These are phyloP conservation scores for Leucoraja ocellata DNA, from an alignment of 2,797 vertebrate genomes.

Conservation along the genomic window DNA sequence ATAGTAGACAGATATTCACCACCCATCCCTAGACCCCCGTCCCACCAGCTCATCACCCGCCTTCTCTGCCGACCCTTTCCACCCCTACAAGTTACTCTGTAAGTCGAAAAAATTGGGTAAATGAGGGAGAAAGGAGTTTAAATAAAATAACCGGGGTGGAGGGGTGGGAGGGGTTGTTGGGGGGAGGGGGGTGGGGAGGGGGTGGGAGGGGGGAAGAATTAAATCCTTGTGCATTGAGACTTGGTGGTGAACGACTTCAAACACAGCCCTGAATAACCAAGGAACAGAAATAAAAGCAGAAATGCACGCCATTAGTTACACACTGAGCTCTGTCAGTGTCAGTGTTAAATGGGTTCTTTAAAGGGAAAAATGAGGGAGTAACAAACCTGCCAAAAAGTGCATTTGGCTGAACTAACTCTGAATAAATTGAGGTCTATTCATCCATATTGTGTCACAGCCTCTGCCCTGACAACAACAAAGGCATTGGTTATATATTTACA, in stretches of 20 bases:
- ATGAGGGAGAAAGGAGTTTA: slow-evolving; percentile 58
- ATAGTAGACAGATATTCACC: slow-evolving; percentile 60
- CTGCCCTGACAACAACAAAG: neutral
- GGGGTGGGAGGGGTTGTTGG: neutral
- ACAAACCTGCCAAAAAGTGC: slow-evolving; percentile 16
- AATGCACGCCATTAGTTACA: slow-evolving; percentile 26
- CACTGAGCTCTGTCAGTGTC: slow-evolving; percentile 9
- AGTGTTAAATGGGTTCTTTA: slow-evolving; percentile 12
- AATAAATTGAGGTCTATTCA: slow-evolving; percentile 32
- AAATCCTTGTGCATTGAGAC: slow-evolving; percentile 47
- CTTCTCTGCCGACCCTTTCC: neutral
- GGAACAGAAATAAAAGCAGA: neutral
- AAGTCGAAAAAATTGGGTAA: slow-evolving; percentile 52
- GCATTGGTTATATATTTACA: slow-evolving; percentile 35
- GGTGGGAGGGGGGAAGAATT: too few species aligned
- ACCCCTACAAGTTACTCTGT: slow-evolving; percentile 46
- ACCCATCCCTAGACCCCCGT: neutral
- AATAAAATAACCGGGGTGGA: slow-evolving; percentile 48
- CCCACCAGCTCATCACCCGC: too few species aligned
- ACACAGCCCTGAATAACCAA: slow-evolving; percentile 1
- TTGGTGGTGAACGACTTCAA: slow-evolving; percentile 50
- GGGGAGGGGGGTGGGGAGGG: neutral
- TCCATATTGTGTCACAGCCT: neutral
- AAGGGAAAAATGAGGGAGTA: neutral
- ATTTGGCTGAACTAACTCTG: slow-evolving; percentile 25